Conservation (phyloP, 2,113 vertebrate genomes). For the Oceanites oceanicus region DNA sequence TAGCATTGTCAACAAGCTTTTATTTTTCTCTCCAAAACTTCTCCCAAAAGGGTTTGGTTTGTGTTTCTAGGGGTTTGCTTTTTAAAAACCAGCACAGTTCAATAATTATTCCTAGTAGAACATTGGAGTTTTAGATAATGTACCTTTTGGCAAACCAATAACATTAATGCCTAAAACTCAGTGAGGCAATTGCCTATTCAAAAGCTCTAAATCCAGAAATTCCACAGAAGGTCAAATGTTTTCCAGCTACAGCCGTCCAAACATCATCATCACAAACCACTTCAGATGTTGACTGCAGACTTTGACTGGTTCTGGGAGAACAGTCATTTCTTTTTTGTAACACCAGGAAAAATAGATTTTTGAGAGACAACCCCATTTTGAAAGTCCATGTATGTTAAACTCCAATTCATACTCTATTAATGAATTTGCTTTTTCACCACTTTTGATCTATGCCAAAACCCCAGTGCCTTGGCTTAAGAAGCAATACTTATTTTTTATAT, state of each 20-base stretch:
- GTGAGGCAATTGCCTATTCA: neutral
- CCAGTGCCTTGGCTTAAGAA: constrained; percentile 7
- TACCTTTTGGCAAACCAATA: neutral
- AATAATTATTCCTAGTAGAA: neutral
- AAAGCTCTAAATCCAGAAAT: neutral
- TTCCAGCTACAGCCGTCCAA: neutral
- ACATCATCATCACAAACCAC: neutral
- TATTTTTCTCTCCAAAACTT: neutral
- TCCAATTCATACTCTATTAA: neutral
- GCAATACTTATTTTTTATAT: neutral
- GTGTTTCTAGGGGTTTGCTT: neutral
- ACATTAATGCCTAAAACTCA: neutral
- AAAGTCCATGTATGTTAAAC: neutral
- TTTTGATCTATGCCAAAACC: constrained; percentile 26
- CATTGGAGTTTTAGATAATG: neutral
- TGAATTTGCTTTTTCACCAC: neutral
- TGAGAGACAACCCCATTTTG: neutral
- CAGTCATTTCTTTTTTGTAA: neutral
- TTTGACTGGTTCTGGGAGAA: neutral
- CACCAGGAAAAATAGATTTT: neutral
- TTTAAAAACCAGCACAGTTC: neutral
- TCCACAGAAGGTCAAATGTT: neutral
- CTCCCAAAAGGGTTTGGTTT: neutral
- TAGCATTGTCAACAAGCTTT: neutral
- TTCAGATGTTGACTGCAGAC: neutral